A percentile compares a stretch with the other conserved stretches of the same genome.
phyloP scores from a whole-genome alignment of 2,888 invertebrate species.

The Hipparchia semele region DNA sequence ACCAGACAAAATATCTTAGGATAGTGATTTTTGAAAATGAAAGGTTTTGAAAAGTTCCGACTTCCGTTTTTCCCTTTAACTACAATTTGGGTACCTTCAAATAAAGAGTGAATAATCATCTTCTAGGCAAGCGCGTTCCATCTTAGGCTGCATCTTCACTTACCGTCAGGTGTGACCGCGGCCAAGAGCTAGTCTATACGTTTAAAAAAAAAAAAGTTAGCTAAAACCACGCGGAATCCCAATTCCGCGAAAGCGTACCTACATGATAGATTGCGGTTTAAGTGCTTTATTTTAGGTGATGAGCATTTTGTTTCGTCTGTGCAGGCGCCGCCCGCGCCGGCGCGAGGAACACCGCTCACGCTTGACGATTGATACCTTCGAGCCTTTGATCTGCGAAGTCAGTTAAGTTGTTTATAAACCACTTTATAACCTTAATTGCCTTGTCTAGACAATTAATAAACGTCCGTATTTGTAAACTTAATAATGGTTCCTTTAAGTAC shows the following conservation, averaged over 20 bases:
- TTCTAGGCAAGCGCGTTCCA: too few relatives aligned
- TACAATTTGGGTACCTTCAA: too few relatives aligned
- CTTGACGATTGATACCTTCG: conserved; percentile 42
- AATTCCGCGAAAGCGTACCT: conserved; percentile 40
- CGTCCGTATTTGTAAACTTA: conserved; percentile 17
- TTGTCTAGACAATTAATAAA: conserved; percentile 38
- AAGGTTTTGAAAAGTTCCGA: too few relatives aligned
- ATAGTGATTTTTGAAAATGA: too few relatives aligned
- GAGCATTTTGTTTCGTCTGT: conserved; percentile 65
- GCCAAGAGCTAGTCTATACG: too few relatives aligned
- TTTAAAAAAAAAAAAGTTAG: too few relatives aligned
- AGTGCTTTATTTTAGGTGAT: conserved; percentile 71
- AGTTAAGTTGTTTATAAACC: conserved; percentile 33
- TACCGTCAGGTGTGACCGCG: too few relatives aligned
- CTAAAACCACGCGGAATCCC: conserved; percentile 8
- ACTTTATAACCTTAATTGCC: conserved; percentile 37
- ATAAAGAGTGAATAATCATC: too few relatives aligned
- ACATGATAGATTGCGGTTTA: conserved; percentile 64
- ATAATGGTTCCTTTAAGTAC: conserved; percentile 7
- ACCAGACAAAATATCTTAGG: too few relatives aligned
- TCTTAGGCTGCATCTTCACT: too few relatives aligned
- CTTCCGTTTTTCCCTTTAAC: too few relatives aligned
- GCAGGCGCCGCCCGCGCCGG: conserved; percentile 58
- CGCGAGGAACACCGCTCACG: conserved; percentile 54
- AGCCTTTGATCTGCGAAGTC: conserved; percentile 42